Percentiles rank a stretch among this genome's conserved stretches.
Evolutionary conservation across 2,888 invertebrate species (phyloP).

Genomic region (Drosophila falleni): DNA sequence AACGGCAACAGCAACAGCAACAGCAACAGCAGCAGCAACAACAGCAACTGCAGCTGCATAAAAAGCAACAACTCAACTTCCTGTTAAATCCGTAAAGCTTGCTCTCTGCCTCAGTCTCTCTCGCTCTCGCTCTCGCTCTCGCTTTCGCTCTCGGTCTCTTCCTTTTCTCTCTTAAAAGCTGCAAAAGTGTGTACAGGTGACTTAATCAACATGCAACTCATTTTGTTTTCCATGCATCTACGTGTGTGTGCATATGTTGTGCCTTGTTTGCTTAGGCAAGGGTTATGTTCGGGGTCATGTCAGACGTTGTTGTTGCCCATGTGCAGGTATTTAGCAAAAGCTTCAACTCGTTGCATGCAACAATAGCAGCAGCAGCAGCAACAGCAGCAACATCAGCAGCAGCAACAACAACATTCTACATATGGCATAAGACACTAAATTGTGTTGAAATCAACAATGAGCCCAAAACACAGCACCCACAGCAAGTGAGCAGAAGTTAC

Average conservation of each 20-base stretch:
- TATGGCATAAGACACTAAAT: slow-evolving; percentile 77
- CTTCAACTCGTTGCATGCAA: slow-evolving; percentile 55
- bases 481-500: slow-evolving; percentile 10
- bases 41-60: slow-evolving; percentile 56
- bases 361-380: slow-evolving; percentile 32
- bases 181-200: slow-evolving; percentile 78
- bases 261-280: slow-evolving; percentile 49
- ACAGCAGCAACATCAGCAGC: slow-evolving; percentile 37
- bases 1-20: slow-evolving; percentile 25
- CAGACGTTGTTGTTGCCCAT: slow-evolving; percentile 38
- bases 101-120: slow-evolving; percentile 4
- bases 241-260: slow-evolving; percentile 47
- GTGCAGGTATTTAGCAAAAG: slow-evolving; percentile 72
- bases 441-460: slow-evolving; percentile 83
- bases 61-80: slow-evolving; percentile 76
- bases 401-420: slow-evolving; percentile 32
- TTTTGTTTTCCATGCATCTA: slow-evolving; percentile 56
- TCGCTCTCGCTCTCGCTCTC: not conserved
- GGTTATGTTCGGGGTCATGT: slow-evolving; percentile 37
- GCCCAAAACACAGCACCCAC: slow-evolving; percentile 65
- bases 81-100: slow-evolving; percentile 71
- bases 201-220: slow-evolving; percentile 81
- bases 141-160: no score
- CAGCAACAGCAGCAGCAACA: slow-evolving; percentile 35
- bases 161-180: slow-evolving; percentile 21